Conservation (phyloP, 2,113 vertebrate species). For the Hydrochoerus hydrochaeris region DNA sequence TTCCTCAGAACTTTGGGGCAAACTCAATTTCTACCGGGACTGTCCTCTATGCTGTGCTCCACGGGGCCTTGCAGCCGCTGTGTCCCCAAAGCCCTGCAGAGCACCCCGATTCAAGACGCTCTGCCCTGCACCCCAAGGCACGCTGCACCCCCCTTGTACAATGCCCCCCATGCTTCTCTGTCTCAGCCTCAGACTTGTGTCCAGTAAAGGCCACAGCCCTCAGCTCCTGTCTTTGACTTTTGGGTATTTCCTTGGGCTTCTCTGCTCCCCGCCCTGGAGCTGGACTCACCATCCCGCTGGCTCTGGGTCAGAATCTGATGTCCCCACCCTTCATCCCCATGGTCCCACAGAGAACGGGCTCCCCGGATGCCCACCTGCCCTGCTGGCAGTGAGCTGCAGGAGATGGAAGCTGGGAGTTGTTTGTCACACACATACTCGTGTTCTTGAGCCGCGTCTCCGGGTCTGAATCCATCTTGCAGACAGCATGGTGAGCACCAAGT, state of each 20-base stretch:
- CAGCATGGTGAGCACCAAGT: rapidly evolving
- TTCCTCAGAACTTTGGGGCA: neutral
- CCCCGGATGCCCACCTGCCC: neutral
- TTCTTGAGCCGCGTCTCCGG: neutral
- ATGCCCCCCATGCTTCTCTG: neutral
- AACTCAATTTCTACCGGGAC: neutral
- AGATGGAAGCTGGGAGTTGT: neutral
- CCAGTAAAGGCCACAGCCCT: too few relatives aligned
- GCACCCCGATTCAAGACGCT: neutral
- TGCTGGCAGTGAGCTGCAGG: neutral
- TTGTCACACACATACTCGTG: neutral
- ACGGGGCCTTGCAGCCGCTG: too few relatives aligned
- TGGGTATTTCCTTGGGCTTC: neutral
- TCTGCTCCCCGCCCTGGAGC: rapidly evolving
- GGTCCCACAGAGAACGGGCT: neutral
- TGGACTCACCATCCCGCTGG: neutral
- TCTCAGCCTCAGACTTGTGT: neutral
- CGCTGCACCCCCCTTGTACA: rapidly evolving
- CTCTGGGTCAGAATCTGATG: neutral
- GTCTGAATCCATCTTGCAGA: neutral
- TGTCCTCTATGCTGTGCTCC: neutral
- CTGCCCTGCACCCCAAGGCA: neutral
- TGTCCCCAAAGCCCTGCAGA: neutral
- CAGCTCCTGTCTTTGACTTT: neutral
- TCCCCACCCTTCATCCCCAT: neutral